These are phyloP conservation scores for Hymenopus coronatus DNA, from an alignment of 2,888 invertebrate genomes.

Conservation along the genomic window DNA sequence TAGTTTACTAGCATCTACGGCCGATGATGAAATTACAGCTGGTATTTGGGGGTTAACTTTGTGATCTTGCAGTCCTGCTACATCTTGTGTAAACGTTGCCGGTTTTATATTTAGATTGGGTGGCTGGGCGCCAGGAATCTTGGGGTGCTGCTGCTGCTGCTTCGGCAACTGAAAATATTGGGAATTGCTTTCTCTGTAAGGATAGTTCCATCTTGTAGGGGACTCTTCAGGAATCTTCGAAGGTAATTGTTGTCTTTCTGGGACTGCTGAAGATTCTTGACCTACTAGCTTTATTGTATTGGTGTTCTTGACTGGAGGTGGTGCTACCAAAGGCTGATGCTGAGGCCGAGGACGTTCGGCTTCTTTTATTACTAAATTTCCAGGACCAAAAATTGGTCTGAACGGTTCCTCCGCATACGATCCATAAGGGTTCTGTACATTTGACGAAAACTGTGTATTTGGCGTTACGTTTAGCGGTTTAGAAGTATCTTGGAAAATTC, in stretches of 20 bases:
- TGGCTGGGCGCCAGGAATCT: slow-evolving; percentile 9
- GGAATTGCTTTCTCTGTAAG: slow-evolving; percentile 16
- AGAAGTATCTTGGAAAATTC: not conserved
- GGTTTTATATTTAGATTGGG: not conserved
- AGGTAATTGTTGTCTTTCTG: not conserved
- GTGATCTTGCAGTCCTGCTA: not conserved
- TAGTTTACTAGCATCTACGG: not conserved
- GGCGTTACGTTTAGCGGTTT: not conserved
- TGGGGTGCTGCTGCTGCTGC: not conserved
- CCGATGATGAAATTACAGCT: not conserved
- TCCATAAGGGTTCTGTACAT: slow-evolving; percentile 32
- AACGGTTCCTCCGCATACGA: slow-evolving; percentile 37
- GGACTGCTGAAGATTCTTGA: not conserved
- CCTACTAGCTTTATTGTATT: not conserved
- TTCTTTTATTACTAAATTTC: slow-evolving; percentile 17
- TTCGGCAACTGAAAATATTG: slow-evolving; percentile 21
- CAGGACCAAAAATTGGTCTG: slow-evolving; percentile 38
- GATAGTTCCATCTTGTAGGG: slow-evolving; percentile 27
- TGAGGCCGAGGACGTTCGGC: not conserved
- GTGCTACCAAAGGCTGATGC: not conserved
- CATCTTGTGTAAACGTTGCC: not conserved
- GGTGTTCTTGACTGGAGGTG: not conserved
- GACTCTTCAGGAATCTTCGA: slow-evolving; percentile 19
- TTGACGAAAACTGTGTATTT: not conserved
- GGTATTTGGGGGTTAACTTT: not conserved